Evolutionary conservation across 2,113 vertebrate species (phyloP), one percentile per base, ranked within the genome.

Genomic region (Aix galericulata): DNA sequence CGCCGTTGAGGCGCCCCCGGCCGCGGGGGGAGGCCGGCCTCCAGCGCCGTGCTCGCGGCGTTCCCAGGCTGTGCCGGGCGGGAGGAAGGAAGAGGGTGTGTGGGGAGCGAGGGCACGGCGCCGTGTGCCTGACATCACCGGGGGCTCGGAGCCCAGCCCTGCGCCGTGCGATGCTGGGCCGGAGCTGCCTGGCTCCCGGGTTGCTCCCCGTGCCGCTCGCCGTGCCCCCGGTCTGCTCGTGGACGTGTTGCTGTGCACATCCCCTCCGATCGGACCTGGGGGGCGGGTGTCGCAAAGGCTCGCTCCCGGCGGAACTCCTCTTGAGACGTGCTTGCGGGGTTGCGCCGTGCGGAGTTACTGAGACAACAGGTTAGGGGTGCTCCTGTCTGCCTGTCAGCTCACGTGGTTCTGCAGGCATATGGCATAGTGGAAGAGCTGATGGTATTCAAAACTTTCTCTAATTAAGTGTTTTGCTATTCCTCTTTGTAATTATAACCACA

Each of bases 81-180:
- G 83, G 82, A 95, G 94, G 95, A 95, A 96, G 94, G 95, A 97
- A 94, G 88, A 95, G 84, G 91, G 88, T 91, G 96, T 94, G 95
- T 91, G 63, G 67, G 91, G 91, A 93, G 10, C 42, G 53, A 76
- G 83, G 59, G 94, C 46, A 22, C 46, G 46, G 46, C 46, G 46
- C 20, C 20, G 46, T 22, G 46, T 48, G 46, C 46, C 46, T 48
- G 20, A 48, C 46, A 48, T 48, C 46, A 21, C 46, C 46, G 46
- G 46, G 46, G 20, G 46, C 46, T 48, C 20, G 20, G 46, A 48
- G 46, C 20, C 46, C 46, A 48, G 46, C 46, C 46, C 46, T 48
- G 46, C 20, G 46, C 5, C 20, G 46, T 11, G 46, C 20, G 36
- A 53, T 48, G 62, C 42, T 81, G 3, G 8, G 27, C 21, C 81